Conservation (phyloP, 2,797 vertebrate genomes). For the Halcyon leucocephala region DNA sequence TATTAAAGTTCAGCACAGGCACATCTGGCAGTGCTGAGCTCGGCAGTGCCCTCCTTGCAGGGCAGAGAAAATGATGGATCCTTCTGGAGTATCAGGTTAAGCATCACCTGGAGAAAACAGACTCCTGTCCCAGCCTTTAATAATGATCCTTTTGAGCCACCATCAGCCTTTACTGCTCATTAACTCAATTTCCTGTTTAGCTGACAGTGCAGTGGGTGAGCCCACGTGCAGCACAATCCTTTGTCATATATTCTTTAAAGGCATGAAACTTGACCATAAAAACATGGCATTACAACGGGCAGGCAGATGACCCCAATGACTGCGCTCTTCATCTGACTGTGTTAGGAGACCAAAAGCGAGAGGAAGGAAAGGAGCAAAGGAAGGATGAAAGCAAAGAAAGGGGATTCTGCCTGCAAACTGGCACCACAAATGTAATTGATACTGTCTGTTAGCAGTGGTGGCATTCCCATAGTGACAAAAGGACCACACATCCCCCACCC, state of each 20-base stretch:
- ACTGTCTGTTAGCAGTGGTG: not conserved
- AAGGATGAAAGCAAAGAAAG: not conserved
- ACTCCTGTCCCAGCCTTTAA: not conserved
- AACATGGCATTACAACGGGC: rapidly evolving
- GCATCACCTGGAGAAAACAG: not conserved
- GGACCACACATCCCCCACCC: not conserved
- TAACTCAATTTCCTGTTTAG: not conserved
- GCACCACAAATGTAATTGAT: not conserved
- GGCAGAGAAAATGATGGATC: not conserved
- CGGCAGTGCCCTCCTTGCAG: rapidly evolving
- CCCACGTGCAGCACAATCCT: not conserved
- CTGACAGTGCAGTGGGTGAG: not conserved
- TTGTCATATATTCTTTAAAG: not conserved
- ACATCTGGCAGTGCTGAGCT: not conserved
- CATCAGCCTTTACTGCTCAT: not conserved
- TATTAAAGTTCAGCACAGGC: not conserved
- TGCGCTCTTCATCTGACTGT: not conserved
- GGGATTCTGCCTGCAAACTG: not conserved
- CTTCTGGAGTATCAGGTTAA: not conserved
- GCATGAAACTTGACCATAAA: not conserved
- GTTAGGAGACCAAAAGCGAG: not conserved
- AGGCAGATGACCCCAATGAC: not conserved
- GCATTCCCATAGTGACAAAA: not conserved
- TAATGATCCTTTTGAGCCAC: not conserved
- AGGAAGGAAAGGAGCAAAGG: not conserved